phyloP scores from a whole-genome alignment of 2,113 vertebrate species.

The Dolichotis patagonum region DNA sequence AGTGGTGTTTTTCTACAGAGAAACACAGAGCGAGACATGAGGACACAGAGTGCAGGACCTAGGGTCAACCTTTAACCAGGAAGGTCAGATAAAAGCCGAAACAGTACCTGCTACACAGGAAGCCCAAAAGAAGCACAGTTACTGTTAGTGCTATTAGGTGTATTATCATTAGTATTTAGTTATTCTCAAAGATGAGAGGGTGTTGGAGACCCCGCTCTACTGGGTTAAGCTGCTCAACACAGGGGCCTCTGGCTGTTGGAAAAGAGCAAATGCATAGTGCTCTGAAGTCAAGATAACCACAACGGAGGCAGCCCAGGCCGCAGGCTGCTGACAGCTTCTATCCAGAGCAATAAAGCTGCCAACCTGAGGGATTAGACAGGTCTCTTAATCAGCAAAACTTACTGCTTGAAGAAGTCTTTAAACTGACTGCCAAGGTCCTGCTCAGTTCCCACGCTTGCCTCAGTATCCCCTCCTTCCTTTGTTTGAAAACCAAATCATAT shows the following conservation, averaged over 20 bases:
- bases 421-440: background rate
- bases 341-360: background rate
- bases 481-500: background rate
- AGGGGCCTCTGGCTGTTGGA: background rate
- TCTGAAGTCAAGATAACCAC: background rate
- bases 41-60: background rate
- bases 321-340: background rate
- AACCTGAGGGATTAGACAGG: background rate
- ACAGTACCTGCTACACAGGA: background rate
- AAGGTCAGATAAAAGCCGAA: background rate
- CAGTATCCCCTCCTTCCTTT: background rate
- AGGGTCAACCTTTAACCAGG: background rate
- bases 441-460: background rate
- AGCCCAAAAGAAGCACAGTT: background rate
- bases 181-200: constrained; percentile 8
- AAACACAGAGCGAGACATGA: background rate
- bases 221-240: background rate
- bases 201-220: background rate
- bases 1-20: background rate
- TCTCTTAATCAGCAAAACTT: background rate
- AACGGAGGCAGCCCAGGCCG: background rate
- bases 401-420: background rate
- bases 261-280: background rate
- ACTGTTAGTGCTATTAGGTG: background rate
- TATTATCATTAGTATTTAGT: background rate